A percentile compares a stretch with the other conserved stretches of the same genome.
Conservation (phyloP, 2,888 invertebrate species). For the Cephus sareptanus region DNA sequence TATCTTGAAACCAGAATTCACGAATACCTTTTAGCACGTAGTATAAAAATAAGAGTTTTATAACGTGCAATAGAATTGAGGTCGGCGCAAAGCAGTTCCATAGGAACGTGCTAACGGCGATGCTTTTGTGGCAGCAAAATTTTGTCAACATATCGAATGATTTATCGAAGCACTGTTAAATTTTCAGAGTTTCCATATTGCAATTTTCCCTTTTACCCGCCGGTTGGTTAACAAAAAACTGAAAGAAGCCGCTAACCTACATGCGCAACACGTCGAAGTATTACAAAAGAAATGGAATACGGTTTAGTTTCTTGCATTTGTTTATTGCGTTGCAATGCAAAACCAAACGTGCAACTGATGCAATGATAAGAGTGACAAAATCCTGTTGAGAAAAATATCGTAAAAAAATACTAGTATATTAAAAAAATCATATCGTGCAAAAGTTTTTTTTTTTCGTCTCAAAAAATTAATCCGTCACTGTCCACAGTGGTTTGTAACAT, state of each 20-base stretch:
- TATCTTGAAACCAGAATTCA: constrained; percentile 44
- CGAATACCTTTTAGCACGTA: constrained; percentile 39
- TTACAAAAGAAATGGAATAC: neutral
- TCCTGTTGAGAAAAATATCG: neutral
- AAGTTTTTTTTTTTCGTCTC: neutral
- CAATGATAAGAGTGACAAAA: neutral
- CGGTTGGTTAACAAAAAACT: neutral
- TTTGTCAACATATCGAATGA: constrained; percentile 28
- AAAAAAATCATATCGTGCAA: no score
- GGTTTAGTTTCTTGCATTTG: neutral
- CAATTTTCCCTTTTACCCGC: neutral
- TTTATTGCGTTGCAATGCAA: neutral
- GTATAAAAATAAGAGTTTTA: constrained; percentile 39
- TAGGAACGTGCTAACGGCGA: constrained; percentile 21
- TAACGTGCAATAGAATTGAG: constrained; percentile 32
- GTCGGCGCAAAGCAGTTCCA: constrained; percentile 35
- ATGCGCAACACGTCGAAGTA: neutral
- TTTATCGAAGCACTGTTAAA: neutral
- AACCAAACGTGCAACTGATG: neutral
- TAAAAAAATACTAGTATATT: neutral
- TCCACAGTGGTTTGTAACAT: neutral
- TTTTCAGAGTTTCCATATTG: neutral
- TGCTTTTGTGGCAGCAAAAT: constrained; percentile 11
- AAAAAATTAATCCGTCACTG: neutral
- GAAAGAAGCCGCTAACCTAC: neutral